Evolutionary conservation across 2,113 vertebrate species (phyloP).

Genomic region (Todiramphus saurophagus): DNA sequence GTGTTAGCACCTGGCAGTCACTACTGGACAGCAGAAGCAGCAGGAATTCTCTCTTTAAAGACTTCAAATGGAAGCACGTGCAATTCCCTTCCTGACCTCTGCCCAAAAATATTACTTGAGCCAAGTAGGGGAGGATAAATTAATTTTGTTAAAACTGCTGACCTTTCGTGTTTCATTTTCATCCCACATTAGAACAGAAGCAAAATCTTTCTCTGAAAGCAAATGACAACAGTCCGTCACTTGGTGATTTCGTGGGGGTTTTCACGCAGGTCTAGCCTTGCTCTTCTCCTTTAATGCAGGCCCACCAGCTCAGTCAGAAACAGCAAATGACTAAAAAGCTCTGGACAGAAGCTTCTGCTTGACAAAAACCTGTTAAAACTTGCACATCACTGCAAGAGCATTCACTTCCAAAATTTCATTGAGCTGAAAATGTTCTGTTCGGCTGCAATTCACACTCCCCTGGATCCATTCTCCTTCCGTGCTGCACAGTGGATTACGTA

Average conservation of each 20-base stretch:
- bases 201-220: neutral
- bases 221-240: fast-evolving
- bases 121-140: neutral
- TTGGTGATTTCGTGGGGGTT: fast-evolving
- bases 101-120: neutral
- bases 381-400: neutral
- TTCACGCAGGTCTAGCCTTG: neutral
- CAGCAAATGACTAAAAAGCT: neutral
- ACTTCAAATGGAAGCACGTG: neutral
- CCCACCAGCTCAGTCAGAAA: neutral
- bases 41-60: neutral
- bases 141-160: neutral
- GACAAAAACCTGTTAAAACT: neutral
- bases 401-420: neutral
- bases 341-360: neutral
- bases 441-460: neutral
- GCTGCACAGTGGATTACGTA: neutral
- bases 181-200: neutral
- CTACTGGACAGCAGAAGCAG: neutral
- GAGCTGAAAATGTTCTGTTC: neutral
- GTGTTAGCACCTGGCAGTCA: neutral
- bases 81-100: neutral
- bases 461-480: neutral
- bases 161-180: neutral
- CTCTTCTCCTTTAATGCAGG: neutral